phyloP scores from a whole-genome alignment of 2,113 vertebrate genomes.

The Peucedramus taeniatus region DNA sequence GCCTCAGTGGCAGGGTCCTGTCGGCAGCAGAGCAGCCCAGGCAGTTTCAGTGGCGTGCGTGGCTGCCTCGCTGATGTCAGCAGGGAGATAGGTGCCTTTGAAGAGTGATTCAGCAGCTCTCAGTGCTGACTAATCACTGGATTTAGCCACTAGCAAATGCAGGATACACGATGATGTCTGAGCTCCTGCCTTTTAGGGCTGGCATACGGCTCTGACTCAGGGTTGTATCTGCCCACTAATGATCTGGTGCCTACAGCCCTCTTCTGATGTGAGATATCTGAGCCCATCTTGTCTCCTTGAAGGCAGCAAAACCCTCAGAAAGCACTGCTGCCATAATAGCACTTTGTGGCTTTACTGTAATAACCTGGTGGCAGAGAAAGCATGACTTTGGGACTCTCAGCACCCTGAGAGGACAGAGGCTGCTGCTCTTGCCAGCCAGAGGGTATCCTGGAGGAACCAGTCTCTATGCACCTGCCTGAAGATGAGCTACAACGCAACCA shows the following conservation, averaged over 20 bases:
- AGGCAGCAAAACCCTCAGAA: background rate
- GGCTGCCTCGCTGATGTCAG: constrained; percentile 56
- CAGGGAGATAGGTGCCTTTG: constrained; percentile 66
- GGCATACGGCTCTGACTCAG: constrained; percentile 57
- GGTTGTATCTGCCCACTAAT: constrained; percentile 45
- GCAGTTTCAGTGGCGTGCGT: background rate
- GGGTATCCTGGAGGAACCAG: background rate
- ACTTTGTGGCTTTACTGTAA: background rate
- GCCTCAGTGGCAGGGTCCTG: background rate
- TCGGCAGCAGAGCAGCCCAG: background rate
- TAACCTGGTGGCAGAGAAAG: background rate
- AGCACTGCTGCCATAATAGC: background rate
- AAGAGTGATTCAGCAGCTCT: constrained; percentile 68
- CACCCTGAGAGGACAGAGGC: background rate
- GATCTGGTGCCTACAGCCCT: constrained; percentile 34
- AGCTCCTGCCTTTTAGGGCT: constrained; percentile 63
- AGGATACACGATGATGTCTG: constrained; percentile 38
- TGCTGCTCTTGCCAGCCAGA: background rate
- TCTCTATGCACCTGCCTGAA: background rate
- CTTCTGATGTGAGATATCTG: background rate
- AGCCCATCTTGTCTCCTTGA: constrained; percentile 20
- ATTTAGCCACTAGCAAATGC: constrained; percentile 63
- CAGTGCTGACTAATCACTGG: constrained; percentile 59
- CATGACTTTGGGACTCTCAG: background rate
- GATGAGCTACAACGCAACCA: background rate